Evolutionary conservation across 2,113 vertebrate genomes (phyloP), one percentile per base, ranked within the genome.

Genomic region (Scomber colias): DNA sequence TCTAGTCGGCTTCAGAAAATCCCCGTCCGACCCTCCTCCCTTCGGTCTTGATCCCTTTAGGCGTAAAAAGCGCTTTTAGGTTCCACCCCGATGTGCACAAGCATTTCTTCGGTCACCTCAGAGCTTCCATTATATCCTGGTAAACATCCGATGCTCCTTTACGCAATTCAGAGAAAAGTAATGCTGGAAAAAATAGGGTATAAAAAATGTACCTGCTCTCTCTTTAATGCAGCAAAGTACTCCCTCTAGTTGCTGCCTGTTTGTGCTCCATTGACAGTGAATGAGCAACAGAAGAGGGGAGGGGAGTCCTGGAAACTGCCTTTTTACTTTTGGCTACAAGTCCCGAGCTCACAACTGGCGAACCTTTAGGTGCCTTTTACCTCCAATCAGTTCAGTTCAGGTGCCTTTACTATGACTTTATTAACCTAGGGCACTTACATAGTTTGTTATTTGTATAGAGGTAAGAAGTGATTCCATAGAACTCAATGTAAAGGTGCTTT

Each of bases 211-310:
- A 4, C 4, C 9, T 1, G 11, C 35, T 31, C 60, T 27, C n/a
- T 66, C n/a, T 35, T 13, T n/a, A 48, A 54, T 19, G 16, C 13
- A 65, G 44, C 40, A 45, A 48, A 3, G 55, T 1, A 2, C 60
- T 19, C 9, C 40, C 35, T 63, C 35, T n/a, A 8, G 16, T 11
- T 59, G 11, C 62, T 35, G 76, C 31, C 50, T 9, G 17, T 53
- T 35, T 16, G 57, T 49, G 78, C 56, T 87, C 88, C 78, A 86
- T 64, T 82, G 84, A 88, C 82, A 84, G 75, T 85, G 77, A 83
- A 81, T 88, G 86, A 79, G 76, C 85, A 90, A 59, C 78, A 83
- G 89, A 65, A 90, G 92, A 87, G 86, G 91, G 16, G 85, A 76
- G 11, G 72, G 74, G 73, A 45, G 64, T 63, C 12, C 63, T 27